phyloP scores from a whole-genome alignment of 2,888 invertebrate species.

The Palloptera scutellata region DNA sequence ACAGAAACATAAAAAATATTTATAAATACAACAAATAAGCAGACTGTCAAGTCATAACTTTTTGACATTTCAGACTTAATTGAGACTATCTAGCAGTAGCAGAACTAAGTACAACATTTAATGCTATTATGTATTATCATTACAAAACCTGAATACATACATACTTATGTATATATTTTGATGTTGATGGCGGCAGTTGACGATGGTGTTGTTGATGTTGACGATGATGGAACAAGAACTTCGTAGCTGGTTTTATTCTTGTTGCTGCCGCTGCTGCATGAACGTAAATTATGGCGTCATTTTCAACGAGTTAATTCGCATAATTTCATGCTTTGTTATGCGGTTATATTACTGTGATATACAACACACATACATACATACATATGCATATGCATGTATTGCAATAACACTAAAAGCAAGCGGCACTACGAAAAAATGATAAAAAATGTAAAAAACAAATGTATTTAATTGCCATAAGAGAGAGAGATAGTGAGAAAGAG shows the following conservation, averaged over 20 bases:
- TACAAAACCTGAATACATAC: too few relatives aligned
- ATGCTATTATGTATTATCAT: too few relatives aligned
- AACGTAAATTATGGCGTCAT: background rate
- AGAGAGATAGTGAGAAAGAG: too few relatives aligned
- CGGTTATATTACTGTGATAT: constrained; percentile 9
- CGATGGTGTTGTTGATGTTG: constrained; percentile 17
- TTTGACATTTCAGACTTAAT: constrained; percentile 29
- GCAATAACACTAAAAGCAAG: background rate
- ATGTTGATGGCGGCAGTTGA: constrained; percentile 20
- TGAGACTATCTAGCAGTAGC: constrained; percentile 27
- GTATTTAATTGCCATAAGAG: too few relatives aligned
- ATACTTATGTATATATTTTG: too few relatives aligned
- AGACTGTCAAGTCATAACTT: constrained; percentile 27
- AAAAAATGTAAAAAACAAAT: too few relatives aligned
- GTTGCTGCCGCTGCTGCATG: background rate
- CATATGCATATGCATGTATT: background rate
- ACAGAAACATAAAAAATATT: background rate
- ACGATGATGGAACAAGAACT: constrained; percentile 11
- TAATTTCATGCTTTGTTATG: constrained; percentile 22
- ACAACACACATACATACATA: background rate
- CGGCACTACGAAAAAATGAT: too few relatives aligned
- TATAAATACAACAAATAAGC: constrained; percentile 2
- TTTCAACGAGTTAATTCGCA: constrained; percentile 29
- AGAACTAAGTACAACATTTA: background rate
- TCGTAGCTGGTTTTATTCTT: background rate